phyloP scores from a whole-genome alignment of 64 coral and sea anemone species.

The Acropora tenuis region DNA sequence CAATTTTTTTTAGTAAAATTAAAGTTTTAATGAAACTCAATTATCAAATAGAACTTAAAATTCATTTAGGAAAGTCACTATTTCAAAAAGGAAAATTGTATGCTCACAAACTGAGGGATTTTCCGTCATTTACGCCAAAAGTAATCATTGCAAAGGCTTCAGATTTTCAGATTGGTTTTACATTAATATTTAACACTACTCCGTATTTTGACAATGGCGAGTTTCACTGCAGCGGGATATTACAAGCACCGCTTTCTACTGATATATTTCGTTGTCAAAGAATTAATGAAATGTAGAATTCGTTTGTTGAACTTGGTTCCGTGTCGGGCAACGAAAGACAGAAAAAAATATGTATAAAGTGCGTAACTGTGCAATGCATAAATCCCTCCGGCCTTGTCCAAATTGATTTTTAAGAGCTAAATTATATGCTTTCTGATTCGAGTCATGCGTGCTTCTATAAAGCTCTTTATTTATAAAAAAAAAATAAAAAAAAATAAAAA shows the following conservation, averaged over 20 bases:
- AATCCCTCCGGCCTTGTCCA: too few species aligned
- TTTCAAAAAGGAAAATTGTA: neutral
- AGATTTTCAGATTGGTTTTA: neutral
- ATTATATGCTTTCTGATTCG: neutral
- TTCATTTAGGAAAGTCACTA: neutral
- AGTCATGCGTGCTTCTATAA: too few species aligned
- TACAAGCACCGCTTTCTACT: too few species aligned
- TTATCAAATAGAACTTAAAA: neutral
- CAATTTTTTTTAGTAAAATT: neutral
- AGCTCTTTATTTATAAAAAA: too few species aligned
- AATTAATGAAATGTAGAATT: too few species aligned
- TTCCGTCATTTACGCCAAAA: neutral
- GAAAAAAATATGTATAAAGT: neutral
- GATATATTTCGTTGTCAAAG: too few species aligned
- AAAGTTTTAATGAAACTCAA: neutral
- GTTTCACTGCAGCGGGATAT: neutral
- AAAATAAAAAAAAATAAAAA: too few species aligned
- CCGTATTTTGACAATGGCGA: neutral
- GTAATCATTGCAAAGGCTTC: neutral
- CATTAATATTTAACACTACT: constrained; percentile 24
- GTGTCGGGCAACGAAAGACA: too few species aligned
- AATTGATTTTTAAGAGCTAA: neutral
- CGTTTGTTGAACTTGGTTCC: too few species aligned
- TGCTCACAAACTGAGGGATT: neutral
- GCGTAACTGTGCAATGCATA: too few species aligned